phyloP scores from a whole-genome alignment of 2,113 vertebrate species.

The Prolemur simus region DNA sequence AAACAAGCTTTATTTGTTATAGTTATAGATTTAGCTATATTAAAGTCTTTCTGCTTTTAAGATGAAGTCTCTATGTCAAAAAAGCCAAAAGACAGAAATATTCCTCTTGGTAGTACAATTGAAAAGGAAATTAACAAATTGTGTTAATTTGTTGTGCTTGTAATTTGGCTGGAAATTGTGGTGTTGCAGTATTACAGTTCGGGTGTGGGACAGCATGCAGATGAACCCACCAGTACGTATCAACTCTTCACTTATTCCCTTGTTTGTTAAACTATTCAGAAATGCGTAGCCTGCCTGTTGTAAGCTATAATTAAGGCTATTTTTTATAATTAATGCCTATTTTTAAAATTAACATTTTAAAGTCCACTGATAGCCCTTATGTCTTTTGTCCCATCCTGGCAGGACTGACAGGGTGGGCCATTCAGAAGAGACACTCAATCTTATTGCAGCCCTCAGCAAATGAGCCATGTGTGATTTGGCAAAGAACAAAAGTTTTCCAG shows the following conservation, averaged over 20 bases:
- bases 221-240: conserved; percentile 42
- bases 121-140: conserved; percentile 56
- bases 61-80: conserved; percentile 55
- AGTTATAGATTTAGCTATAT: conserved; percentile 39
- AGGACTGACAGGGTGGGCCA: neutral
- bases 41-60: conserved; percentile 52
- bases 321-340: conserved; percentile 29
- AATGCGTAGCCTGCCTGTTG: conserved; percentile 58
- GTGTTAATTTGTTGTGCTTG: conserved; percentile 25
- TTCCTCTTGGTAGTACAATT: neutral
- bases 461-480: neutral
- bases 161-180: conserved; percentile 52
- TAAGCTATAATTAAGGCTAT: conserved; percentile 64
- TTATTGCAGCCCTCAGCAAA: neutral
- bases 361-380: neutral
- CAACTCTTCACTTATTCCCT: conserved; percentile 48
- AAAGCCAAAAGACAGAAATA: conserved; percentile 32
- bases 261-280: conserved; percentile 55
- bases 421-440: neutral
- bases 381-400: neutral
- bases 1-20: conserved; percentile 45
- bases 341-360: conserved; percentile 53
- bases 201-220: conserved; percentile 29
- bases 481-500: conserved; percentile 31
- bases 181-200: conserved; percentile 46